phyloP scores from a whole-genome alignment of 30 jellyfish, hydroid and myxozoan genomes.

The Hydractinia echinata region DNA sequence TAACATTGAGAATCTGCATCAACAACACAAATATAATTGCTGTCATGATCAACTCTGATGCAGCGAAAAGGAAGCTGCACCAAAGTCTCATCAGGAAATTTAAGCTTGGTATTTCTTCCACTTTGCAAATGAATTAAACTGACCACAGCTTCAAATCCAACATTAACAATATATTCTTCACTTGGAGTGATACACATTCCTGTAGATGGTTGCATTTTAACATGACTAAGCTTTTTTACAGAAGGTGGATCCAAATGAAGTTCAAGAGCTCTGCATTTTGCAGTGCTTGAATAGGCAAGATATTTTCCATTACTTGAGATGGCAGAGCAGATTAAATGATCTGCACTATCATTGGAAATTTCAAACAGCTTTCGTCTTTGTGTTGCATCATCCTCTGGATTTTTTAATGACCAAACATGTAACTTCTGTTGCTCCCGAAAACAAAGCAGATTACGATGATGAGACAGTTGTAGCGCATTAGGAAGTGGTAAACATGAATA shows the following conservation, averaged over 20 bases:
- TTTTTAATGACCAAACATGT: slow-evolving; percentile 60
- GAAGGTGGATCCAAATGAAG: slow-evolving; percentile 4
- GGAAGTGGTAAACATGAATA: not conserved
- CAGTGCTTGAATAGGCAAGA: slow-evolving; percentile 43
- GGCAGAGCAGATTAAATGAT: slow-evolving; percentile 46
- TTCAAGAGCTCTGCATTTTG: slow-evolving; percentile 12
- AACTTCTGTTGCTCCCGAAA: slow-evolving; percentile 36
- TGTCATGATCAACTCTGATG: slow-evolving; percentile 24
- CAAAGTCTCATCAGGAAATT: slow-evolving; percentile 11
- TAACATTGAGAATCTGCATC: slow-evolving; percentile 21
- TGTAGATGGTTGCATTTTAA: not conserved
- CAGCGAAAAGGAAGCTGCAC: slow-evolving; percentile 29
- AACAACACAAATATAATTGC: slow-evolving; percentile 25
- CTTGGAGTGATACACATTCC: slow-evolving; percentile 33
- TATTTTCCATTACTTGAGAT: slow-evolving; percentile 45
- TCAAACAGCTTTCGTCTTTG: slow-evolving; percentile 29
- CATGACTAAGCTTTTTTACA: not conserved
- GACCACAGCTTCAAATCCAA: slow-evolving; percentile 15
- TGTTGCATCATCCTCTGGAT: not conserved
- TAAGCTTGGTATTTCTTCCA: not conserved
- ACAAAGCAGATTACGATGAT: slow-evolving; percentile 32
- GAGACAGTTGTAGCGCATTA: not conserved
- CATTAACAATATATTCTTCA: slow-evolving; percentile 27
- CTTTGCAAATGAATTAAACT: not conserved
- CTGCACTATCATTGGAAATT: slow-evolving; percentile 32